Conservation (phyloP, 2,113 vertebrate species). For the Haplochromis burtoni region DNA sequence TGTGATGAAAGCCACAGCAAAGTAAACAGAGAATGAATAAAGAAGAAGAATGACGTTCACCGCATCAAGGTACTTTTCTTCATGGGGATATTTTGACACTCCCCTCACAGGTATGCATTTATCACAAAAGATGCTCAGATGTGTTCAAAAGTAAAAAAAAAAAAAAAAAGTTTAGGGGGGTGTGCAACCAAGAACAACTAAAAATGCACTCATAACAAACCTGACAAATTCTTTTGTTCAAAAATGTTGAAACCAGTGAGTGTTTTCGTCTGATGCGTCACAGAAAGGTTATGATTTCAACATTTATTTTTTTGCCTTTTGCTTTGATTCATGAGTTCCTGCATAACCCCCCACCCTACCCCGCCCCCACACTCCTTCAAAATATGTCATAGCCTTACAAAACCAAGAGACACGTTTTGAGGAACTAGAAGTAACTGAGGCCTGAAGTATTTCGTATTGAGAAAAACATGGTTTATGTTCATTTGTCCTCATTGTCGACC, state of each 20-base stretch:
- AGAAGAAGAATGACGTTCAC: not conserved
- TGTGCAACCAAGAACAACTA: not conserved
- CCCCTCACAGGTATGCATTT: not conserved
- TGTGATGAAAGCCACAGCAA: not conserved
- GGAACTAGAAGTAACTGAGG: not conserved
- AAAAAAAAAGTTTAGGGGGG: not conserved
- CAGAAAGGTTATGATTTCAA: not conserved
- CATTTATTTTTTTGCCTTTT: not conserved
- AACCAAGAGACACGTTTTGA: not conserved
- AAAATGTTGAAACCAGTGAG: not conserved
- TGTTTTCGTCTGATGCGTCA: not conserved
- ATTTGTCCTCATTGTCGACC: slow-evolving; percentile 18
- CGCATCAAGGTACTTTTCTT: not conserved
- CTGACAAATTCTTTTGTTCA: not conserved
- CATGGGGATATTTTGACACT: not conserved
- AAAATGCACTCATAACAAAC: not conserved
- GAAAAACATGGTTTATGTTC: slow-evolving; percentile 21
- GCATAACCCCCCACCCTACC: not conserved
- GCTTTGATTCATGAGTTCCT: not conserved
- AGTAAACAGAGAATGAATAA: not conserved
- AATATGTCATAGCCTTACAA: not conserved
- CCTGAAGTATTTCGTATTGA: slow-evolving; percentile 20
- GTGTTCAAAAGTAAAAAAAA: not conserved
- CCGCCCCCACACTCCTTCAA: not conserved
- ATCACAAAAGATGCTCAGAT: not conserved